phyloP scores from a whole-genome alignment of 2,888 invertebrate species.

The Nephrocerus scutellatus region DNA sequence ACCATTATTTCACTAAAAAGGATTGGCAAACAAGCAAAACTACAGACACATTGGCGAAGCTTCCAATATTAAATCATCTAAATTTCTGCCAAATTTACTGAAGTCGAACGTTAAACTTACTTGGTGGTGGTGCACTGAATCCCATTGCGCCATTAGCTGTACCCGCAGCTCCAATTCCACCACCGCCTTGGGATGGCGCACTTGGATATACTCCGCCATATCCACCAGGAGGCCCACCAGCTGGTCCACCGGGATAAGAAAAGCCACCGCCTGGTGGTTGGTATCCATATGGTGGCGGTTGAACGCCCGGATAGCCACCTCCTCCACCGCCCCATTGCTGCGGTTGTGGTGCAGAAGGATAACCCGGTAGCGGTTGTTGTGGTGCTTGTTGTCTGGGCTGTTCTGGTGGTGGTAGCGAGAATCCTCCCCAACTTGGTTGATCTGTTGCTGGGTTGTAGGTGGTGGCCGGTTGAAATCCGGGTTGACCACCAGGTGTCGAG shows the following conservation, averaged over 20 bases:
- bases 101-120: too few species aligned
- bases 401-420: slow-evolving; percentile 36
- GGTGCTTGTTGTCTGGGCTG: slow-evolving; percentile 19
- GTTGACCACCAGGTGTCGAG: slow-evolving; percentile 2
- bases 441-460: slow-evolving; percentile 25
- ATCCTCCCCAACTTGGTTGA: slow-evolving; percentile 38
- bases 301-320: slow-evolving; percentile 28
- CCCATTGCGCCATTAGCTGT: slow-evolving; percentile 34
- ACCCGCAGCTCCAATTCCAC: slow-evolving; percentile 19
- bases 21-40: too few species aligned
- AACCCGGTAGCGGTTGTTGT: slow-evolving; percentile 5
- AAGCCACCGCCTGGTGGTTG: slow-evolving; percentile 23
- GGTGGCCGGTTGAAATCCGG: too few species aligned
- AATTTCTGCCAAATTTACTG: too few species aligned
- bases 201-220: slow-evolving; percentile 20
- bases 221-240: slow-evolving; percentile 22
- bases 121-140: slow-evolving; percentile 42
- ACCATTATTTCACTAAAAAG: too few species aligned
- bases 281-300: slow-evolving; percentile 32
- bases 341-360: slow-evolving; percentile 13
- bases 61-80: too few species aligned
- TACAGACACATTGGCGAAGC: too few species aligned
- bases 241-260: slow-evolving; percentile 17
- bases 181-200: slow-evolving; percentile 24
- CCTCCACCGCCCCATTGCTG: slow-evolving; percentile 28